phyloP scores from a whole-genome alignment of 2,888 invertebrate species.

The Gnatocerus cornutus region DNA sequence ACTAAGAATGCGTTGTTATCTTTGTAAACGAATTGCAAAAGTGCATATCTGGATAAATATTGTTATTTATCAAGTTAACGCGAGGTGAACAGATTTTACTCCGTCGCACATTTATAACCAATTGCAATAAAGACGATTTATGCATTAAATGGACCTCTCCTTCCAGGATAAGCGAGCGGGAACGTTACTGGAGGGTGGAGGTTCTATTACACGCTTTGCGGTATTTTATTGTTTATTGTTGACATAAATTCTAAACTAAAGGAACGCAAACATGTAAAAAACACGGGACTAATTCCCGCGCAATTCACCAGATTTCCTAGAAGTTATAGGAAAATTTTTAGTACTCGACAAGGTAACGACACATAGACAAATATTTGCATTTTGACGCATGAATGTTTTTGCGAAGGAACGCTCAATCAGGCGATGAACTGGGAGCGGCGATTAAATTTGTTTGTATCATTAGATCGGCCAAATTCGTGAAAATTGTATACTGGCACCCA shows the following conservation, averaged over 20 bases:
- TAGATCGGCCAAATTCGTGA: too few species aligned
- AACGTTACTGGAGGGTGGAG: constrained; percentile 14
- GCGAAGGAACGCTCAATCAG: too few species aligned
- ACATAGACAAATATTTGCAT: too few species aligned
- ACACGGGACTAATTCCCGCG: neutral
- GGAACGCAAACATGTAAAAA: neutral
- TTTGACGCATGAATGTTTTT: too few species aligned
- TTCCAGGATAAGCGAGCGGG: constrained; percentile 10
- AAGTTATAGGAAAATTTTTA: too few species aligned
- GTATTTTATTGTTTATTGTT: constrained; percentile 15
- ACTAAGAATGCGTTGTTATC: constrained; percentile 18
- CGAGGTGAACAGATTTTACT: constrained; percentile 28
- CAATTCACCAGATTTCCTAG: neutral
- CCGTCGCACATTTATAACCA: neutral
- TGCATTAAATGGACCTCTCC: constrained; percentile 13
- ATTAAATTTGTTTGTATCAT: too few species aligned
- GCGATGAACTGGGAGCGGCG: too few species aligned
- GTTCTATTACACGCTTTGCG: constrained; percentile 6
- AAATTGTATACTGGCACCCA: too few species aligned
- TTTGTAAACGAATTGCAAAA: constrained; percentile 23
- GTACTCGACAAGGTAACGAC: too few species aligned
- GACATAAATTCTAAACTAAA: neutral
- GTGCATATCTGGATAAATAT: constrained; percentile 30
- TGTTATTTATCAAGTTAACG: constrained; percentile 15
- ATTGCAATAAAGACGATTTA: constrained; percentile 12